These are phyloP conservation scores for Euwallacea fornicatus DNA, from an alignment of 1,140 invertebrate species.

Conservation along the genomic window DNA sequence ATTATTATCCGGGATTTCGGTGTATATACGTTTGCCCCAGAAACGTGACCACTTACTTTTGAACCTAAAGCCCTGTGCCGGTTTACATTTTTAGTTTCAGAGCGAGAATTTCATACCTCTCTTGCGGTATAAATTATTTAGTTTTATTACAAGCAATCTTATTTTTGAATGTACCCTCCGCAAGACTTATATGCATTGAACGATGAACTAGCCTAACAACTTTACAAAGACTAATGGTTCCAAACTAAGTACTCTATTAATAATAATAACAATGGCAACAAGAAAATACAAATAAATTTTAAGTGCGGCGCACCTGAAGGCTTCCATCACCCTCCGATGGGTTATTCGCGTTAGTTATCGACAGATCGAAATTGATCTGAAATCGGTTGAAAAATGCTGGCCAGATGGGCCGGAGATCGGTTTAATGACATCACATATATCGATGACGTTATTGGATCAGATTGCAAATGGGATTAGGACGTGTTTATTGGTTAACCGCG, in stretches of 20 bases:
- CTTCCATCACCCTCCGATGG: background rate
- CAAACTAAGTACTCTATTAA: too few relatives aligned
- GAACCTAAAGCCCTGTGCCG: background rate
- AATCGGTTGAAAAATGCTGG: conserved; percentile 6
- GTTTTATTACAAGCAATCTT: conserved; percentile 16
- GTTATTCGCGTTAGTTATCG: background rate
- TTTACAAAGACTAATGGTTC: too few relatives aligned
- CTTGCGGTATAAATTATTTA: conserved; percentile 16
- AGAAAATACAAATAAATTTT: too few relatives aligned
- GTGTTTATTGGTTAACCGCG: conserved; percentile 6
- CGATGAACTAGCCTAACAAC: too few relatives aligned
- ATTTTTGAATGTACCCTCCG: background rate
- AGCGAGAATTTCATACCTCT: conserved; percentile 4
- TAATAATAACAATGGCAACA: too few relatives aligned
- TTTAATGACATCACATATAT: conserved; percentile 2
- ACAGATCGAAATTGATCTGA: background rate
- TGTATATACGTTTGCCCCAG: conserved; percentile 1
- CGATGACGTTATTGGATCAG: conserved; percentile 3
- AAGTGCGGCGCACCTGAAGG: too few relatives aligned
- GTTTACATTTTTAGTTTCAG: conserved; percentile 11
- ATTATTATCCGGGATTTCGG: conserved; percentile 3
- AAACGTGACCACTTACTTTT: conserved; percentile 18
- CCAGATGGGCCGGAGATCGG: background rate
- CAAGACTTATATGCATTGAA: background rate
- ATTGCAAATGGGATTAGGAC: conserved; percentile 1